Conservation (phyloP, 2,797 vertebrate genomes). For the Lateolabrax maculatus region DNA sequence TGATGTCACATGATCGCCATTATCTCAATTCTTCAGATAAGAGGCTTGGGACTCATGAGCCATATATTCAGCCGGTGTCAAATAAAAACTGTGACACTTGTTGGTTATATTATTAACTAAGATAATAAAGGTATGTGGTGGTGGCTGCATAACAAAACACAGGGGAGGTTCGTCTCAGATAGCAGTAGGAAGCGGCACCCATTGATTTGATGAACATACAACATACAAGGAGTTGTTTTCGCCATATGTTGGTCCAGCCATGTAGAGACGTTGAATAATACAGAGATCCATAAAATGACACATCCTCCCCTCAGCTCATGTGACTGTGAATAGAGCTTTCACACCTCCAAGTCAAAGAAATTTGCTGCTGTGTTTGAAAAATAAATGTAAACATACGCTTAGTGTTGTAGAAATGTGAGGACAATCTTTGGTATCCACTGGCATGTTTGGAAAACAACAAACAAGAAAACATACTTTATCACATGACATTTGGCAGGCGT, state of each 20-base stretch:
- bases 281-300: constrained; percentile 34
- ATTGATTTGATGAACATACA: constrained; percentile 8
- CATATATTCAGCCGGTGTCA: constrained; percentile 37
- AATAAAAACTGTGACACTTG: constrained; percentile 42
- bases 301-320: constrained; percentile 44
- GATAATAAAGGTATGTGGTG: constrained; percentile 45
- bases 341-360: constrained; percentile 45
- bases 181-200: background rate
- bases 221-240: constrained; percentile 11
- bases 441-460: background rate
- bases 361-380: constrained; percentile 15
- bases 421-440: background rate
- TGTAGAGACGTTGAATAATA: background rate
- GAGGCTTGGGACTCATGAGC: constrained; percentile 42
- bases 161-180: constrained; percentile 7
- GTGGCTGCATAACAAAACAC: constrained; percentile 44
- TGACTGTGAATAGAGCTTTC: constrained; percentile 41
- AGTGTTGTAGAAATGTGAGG: background rate
- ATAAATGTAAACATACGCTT: background rate
- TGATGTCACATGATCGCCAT: constrained; percentile 63
- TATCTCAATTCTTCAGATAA: constrained; percentile 64
- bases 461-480: background rate
- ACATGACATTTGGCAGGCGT: background rate
- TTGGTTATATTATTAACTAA: constrained; percentile 75
- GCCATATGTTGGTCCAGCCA: background rate